Evolutionary conservation across 1,140 invertebrate genomes (phyloP).

Genomic region (Monochamus saltuarius): DNA sequence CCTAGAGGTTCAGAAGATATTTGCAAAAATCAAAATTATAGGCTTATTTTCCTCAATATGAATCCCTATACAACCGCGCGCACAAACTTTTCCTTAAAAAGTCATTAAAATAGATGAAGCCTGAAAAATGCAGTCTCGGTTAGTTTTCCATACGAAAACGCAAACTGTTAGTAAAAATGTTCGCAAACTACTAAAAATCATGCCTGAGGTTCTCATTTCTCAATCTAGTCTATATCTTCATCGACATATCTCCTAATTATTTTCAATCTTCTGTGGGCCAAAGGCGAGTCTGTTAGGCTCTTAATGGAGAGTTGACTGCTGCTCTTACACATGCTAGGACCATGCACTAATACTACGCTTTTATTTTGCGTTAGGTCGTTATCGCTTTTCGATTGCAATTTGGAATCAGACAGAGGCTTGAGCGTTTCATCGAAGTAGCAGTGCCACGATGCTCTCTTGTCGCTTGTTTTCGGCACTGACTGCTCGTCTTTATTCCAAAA

Average conservation of each 20-base stretch:
- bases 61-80: too few relatives aligned
- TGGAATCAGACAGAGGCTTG: constrained; percentile 18
- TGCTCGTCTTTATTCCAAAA: constrained; percentile 19
- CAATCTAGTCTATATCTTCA: constrained; percentile 34
- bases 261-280: constrained; percentile 37
- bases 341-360: constrained; percentile 1
- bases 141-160: constrained; percentile 10
- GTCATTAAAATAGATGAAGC: constrained; percentile 1
- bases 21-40: too few relatives aligned
- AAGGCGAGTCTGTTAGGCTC: constrained; percentile 32
- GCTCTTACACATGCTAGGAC: constrained; percentile 1
- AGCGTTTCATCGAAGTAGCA: constrained; percentile 1
- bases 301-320: constrained; percentile 32
- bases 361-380: constrained; percentile 22
- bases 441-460: constrained; percentile 15
- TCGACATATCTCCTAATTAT: constrained; percentile 38
- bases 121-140: neutral
- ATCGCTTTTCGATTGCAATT: constrained; percentile 34
- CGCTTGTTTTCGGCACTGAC: neutral
- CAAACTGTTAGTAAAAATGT: constrained; percentile 4
- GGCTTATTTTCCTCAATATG: too few relatives aligned
- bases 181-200: constrained; percentile 20
- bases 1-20: too few relatives aligned
- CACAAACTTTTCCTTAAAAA: neutral
- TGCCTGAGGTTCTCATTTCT: too few relatives aligned